These are phyloP conservation scores for Sphaerodactylus townsendi DNA, from an alignment of 2,113 vertebrate species.

Conservation along the genomic window DNA sequence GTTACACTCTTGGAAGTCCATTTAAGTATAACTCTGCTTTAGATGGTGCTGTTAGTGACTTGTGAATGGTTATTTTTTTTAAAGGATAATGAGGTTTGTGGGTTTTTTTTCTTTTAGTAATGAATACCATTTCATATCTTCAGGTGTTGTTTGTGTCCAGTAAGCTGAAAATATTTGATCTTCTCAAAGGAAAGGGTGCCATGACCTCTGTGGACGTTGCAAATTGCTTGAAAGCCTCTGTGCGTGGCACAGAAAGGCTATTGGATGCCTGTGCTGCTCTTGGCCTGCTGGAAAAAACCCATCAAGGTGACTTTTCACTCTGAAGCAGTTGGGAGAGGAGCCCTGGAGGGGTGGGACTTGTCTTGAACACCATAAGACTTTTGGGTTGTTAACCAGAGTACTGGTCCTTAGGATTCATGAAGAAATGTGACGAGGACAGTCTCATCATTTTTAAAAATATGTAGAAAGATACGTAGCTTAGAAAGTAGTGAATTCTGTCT, in stretches of 20 bases:
- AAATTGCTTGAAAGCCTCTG: constrained; percentile 67
- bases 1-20: too few relatives aligned
- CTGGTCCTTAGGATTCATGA: background rate
- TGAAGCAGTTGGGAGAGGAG: background rate
- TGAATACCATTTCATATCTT: background rate
- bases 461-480: background rate
- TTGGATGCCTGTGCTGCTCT: constrained; percentile 85
- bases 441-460: background rate
- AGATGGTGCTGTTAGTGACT: background rate
- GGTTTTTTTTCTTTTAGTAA: background rate
- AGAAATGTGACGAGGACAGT: background rate
- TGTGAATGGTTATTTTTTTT: background rate
- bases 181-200: constrained; percentile 69
- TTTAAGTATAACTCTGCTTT: too few relatives aligned
- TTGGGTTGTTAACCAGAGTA: background rate
- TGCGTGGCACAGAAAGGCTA: constrained; percentile 76
- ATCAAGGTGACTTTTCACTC: constrained; percentile 57
- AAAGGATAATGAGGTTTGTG: background rate
- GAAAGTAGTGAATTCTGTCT: background rate
- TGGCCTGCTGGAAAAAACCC: constrained; percentile 76
- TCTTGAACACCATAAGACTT: background rate
- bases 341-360: background rate
- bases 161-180: constrained; percentile 85
- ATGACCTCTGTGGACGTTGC: constrained; percentile 74
- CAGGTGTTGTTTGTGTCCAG: constrained; percentile 88